Evolutionary conservation across 2,113 vertebrate species (phyloP).

Genomic region (Malurus melanocephalus): DNA sequence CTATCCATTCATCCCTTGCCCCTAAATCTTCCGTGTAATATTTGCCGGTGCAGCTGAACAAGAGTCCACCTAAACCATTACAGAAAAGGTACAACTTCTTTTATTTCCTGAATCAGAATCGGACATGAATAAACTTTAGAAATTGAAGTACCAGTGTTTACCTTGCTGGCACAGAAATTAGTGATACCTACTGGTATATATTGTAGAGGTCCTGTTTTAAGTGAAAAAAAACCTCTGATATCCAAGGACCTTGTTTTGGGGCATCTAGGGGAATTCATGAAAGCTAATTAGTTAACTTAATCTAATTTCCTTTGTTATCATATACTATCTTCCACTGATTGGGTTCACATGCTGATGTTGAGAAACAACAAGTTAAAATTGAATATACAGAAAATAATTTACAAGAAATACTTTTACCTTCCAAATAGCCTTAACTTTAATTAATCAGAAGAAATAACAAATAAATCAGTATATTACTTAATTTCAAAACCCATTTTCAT

Average conservation of each 20-base stretch:
- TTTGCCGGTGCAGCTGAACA: not conserved
- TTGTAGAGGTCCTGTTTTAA: not conserved
- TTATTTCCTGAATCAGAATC: not conserved
- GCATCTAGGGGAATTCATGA: not conserved
- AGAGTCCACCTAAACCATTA: not conserved
- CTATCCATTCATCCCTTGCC: not conserved
- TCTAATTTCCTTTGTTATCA: too few relatives aligned
- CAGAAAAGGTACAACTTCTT: not conserved
- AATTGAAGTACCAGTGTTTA: not conserved
- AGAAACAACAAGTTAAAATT: not conserved
- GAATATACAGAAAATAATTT: not conserved
- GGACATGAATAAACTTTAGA: not conserved
- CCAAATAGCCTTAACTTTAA: not conserved
- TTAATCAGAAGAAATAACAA: not conserved
- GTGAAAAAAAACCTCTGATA: not conserved
- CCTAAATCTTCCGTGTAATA: not conserved
- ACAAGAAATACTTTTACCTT: not conserved
- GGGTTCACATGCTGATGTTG: not conserved
- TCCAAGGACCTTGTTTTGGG: not conserved
- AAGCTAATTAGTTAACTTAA: not conserved
- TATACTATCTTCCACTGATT: not conserved
- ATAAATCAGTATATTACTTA: not conserved
- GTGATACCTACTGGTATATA: not conserved
- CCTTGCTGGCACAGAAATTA: not conserved
- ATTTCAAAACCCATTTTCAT: not conserved